Evolutionary conservation across 2,888 invertebrate genomes (phyloP).

Genomic region (Dione vanillae): DNA sequence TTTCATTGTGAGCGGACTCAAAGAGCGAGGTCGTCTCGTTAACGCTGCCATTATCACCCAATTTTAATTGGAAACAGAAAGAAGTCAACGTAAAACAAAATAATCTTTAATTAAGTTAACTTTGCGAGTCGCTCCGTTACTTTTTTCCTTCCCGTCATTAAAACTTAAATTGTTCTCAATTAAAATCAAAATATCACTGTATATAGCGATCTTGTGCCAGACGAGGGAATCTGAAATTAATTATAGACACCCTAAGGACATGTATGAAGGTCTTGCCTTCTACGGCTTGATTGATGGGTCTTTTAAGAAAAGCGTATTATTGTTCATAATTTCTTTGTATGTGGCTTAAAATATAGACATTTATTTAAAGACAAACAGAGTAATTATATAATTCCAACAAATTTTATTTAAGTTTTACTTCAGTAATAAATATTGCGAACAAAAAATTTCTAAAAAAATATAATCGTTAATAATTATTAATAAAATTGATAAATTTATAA

Average conservation of each 20-base stretch:
- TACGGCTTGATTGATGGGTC: not conserved
- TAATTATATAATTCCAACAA: too few relatives aligned
- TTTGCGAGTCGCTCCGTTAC: slow-evolving; percentile 12
- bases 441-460: too few relatives aligned
- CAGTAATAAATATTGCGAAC: too few relatives aligned
- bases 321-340: too few relatives aligned
- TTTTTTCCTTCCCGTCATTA: slow-evolving; percentile 38
- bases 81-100: slow-evolving; percentile 16
- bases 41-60: slow-evolving; percentile 15
- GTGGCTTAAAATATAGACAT: too few relatives aligned
- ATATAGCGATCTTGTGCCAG: not conserved
- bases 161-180: slow-evolving; percentile 39
- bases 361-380: too few relatives aligned
- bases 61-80: slow-evolving; percentile 22
- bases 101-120: slow-evolving; percentile 36
- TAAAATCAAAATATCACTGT: slow-evolving; percentile 24
- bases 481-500: too few relatives aligned
- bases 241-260: slow-evolving; percentile 2
- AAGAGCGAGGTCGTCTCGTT: not conserved
- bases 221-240: slow-evolving; percentile 12
- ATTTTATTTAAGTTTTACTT: too few relatives aligned
- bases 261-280: not conserved
- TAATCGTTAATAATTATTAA: too few relatives aligned
- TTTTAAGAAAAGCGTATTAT: not conserved
- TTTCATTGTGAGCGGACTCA: not conserved